Evolutionary conservation across 2,888 invertebrate species (phyloP), one percentile per base, ranked within the genome.

Genomic region (Perdita meconis): DNA sequence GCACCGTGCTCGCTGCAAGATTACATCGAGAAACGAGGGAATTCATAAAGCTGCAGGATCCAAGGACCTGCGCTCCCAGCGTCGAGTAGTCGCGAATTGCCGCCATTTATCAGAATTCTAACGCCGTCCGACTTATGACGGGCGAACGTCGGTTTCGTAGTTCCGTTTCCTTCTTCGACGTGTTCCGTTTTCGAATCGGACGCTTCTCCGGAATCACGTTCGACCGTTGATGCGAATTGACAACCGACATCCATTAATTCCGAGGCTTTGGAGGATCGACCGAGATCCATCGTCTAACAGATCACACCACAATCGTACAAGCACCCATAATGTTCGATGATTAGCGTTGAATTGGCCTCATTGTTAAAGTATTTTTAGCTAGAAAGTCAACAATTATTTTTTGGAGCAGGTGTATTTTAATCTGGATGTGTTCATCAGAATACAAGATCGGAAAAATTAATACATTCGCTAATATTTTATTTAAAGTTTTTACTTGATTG

Each of bases 171-270:
- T 65, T 53, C 55, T 65, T 51, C 36, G 19, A 26, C 13, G 38
- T 24, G 30, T 40, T 34, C 42, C 24, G 24, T 51, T 34, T 26
- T n/a, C 6, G 56, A 55, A 19, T 73, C 61, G 51, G 34, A 34
- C 40, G 22, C 36, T 22, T 30, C 47, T 56, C 38, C n/a, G n/a
- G n/a, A 19, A 50, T 57, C 51, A 44, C 44, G 30, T 63, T 57
- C 44, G 44, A n/a, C n/a, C 22, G 51, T 12, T 64, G 61, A 44
- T 68, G 66, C 51, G 38, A 67, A 60, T 44, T 69, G 80, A 81
- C 68, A 83, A 81, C 83, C 72, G 72, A 60, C 24, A 53, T 56
- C n/a, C 70, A 73, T 83, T 73, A 77, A 77, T 82, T 76, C 57
- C n/a, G 16, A 12, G 12, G 6, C 59, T 68, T 82, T 63, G 65